phyloP scores from a whole-genome alignment of 2,797 vertebrate genomes.

The Scomberomorus guttatus region DNA sequence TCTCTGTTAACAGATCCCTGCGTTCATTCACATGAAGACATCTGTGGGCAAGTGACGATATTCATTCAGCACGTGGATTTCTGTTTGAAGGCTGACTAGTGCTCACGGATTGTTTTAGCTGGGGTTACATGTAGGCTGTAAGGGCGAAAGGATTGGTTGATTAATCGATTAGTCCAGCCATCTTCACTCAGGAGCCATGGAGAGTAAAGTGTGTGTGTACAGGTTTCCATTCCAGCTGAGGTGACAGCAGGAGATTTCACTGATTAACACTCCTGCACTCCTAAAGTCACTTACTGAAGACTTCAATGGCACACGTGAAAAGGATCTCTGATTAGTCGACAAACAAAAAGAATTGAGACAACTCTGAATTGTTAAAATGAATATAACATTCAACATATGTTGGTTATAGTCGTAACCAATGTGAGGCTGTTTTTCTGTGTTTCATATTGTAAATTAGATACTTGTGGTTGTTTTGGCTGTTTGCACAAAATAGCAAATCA shows the following conservation, averaged over 20 bases:
- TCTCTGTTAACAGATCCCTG: neutral
- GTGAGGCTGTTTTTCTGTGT: neutral
- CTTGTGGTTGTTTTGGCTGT: neutral
- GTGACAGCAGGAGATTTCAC: constrained; percentile 2
- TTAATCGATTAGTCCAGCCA: neutral
- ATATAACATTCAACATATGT: no score
- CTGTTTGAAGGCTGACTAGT: neutral
- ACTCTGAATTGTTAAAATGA: no score
- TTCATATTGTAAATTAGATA: neutral
- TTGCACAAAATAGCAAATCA: neutral
- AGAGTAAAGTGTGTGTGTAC: neutral
- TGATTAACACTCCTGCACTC: neutral
- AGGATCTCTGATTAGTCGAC: neutral
- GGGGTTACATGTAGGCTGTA: neutral
- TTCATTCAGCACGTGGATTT: neutral
- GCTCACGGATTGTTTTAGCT: constrained; percentile 2
- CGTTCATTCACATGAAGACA: constrained; percentile 5
- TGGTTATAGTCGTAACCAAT: neutral
- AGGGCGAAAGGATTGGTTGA: constrained; percentile 12
- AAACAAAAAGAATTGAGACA: no score
- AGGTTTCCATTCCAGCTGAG: constrained; percentile 14
- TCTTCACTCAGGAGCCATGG: neutral
- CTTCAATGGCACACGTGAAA: neutral
- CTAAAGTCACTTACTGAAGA: neutral
- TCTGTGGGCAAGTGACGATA: neutral